Percentiles rank a stretch among this genome's conserved stretches.
phyloP scores from a whole-genome alignment of 2,797 vertebrate species.

The Hylomyscus alleni region DNA sequence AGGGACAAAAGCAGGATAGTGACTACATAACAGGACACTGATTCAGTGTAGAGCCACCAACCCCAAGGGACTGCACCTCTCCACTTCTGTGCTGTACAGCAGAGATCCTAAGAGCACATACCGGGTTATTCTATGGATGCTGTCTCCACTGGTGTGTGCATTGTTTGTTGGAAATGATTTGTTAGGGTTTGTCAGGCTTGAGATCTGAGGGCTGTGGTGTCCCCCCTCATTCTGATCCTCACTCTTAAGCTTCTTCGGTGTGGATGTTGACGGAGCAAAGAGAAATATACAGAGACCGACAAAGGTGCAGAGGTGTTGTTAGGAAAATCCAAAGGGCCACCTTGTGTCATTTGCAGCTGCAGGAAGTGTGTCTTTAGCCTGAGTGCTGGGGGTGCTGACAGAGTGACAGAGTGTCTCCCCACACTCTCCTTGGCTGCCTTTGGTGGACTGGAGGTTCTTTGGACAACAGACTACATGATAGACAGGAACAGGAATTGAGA shows the following conservation, averaged over 20 bases:
- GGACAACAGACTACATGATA: neutral
- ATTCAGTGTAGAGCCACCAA: neutral
- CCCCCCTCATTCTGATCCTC: neutral
- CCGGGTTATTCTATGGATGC: neutral
- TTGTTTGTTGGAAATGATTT: neutral
- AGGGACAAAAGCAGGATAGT: too few relatives aligned
- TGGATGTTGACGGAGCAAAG: neutral
- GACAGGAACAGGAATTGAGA: slow-evolving; percentile 40
- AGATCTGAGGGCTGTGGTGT: neutral
- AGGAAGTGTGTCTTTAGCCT: neutral
- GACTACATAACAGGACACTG: neutral
- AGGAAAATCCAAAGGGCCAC: slow-evolving; percentile 25
- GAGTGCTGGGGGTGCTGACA: neutral
- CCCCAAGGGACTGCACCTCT: neutral
- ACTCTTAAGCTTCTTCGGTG: neutral
- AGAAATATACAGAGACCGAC: neutral
- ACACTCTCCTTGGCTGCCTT: neutral
- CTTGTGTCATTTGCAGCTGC: slow-evolving; percentile 38
- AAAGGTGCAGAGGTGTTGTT: slow-evolving; percentile 6
- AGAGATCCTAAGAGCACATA: neutral
- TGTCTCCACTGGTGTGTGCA: fast-evolving
- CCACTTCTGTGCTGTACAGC: neutral
- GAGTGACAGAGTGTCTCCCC: neutral
- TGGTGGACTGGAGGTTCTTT: neutral
- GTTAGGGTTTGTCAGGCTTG: neutral